Base-by-base conservation (phyloP, 2,888 invertebrate genomes). In the Nymphalis urticae region DNA sequence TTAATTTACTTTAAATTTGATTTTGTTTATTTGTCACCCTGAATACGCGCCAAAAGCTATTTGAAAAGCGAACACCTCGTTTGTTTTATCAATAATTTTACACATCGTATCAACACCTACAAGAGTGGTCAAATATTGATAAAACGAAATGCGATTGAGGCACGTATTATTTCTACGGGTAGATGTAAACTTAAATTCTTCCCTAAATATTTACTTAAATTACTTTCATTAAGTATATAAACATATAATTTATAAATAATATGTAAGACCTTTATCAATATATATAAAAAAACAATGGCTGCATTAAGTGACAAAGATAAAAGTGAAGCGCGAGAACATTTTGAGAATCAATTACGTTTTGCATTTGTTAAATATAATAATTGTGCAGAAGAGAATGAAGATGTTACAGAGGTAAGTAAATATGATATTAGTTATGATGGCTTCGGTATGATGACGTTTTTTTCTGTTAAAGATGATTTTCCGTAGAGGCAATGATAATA, bases 11-110 rank as follows among this genome's bases (percentile, higher is more conserved):
- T 42, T 13, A 3, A 13, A 42, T 42, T 13, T 42, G 0, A 13
- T 13, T 42, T 42, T 13, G 4, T 54, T 69, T 60, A 66, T 69
- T 71, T 67, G 54, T 53, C 53, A 47, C 50, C 58, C 54, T 21
- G 48, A 62, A 62, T 17, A 51, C 58, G 56, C 58, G 24, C 48
- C 62, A 54, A 64, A 63, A 58, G 68, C 62, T 67, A 53, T 32
- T 66, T 66, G 50, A 70, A 75, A 77, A 73, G 77, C 75, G 76
- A 82, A 82, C 83, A 82, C 81, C 83, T 82, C 72, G 77, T 75
- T 81, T 86, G 91, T 91, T 91, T 89, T 85, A 84, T 91, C 91
- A 83, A 91, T 91, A 91, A 69, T 77, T 85, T 87, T 80, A 86
- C 89, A 90, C 89, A 83, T 86, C 59, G 62, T 48, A 71, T 64